phyloP scores from a whole-genome alignment of 2,888 invertebrate species.

The Melanargia galathea region DNA sequence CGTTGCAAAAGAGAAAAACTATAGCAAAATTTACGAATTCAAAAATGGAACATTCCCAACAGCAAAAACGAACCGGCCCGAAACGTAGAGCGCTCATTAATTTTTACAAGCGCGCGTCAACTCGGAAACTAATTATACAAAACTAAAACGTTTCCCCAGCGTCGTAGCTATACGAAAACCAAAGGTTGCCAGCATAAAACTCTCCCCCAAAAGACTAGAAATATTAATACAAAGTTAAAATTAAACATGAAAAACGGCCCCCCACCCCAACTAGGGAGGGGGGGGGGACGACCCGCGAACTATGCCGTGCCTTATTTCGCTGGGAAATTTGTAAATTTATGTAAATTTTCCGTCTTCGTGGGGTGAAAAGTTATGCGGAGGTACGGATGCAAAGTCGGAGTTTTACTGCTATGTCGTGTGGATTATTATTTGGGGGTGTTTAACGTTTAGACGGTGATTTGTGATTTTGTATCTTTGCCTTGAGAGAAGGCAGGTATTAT shows the following conservation, averaged over 20 bases:
- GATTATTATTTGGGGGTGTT: conserved; percentile 30
- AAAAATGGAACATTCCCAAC: conserved; percentile 15
- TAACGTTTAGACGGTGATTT: conserved; percentile 22
- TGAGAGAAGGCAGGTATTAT: neutral
- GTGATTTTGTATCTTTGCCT: conserved; percentile 12
- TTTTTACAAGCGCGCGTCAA: conserved; percentile 46
- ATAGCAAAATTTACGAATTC: neutral
- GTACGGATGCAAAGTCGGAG: conserved; percentile 40
- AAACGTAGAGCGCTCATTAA: conserved; percentile 40
- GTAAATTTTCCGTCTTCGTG: conserved; percentile 79
- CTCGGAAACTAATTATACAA: conserved; percentile 72
- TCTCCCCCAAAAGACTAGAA: conserved; percentile 64
- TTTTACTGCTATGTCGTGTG: conserved; percentile 33
- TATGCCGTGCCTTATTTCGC: conserved; percentile 77
- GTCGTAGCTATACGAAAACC: conserved; percentile 68
- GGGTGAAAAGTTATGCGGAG: conserved; percentile 63
- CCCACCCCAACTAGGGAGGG: conserved; percentile 35
- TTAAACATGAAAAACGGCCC: conserved; percentile 80
- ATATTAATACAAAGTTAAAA: conserved; percentile 82
- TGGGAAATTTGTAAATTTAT: conserved; percentile 81
- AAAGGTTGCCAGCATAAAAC: conserved; percentile 56
- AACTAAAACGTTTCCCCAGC: conserved; percentile 68
- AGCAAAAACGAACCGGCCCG: conserved; percentile 32
- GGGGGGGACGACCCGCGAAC: conserved; percentile 48
- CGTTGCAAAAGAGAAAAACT: neutral